phyloP scores from a whole-genome alignment of 2,113 vertebrate genomes.

The Uria aalge region DNA sequence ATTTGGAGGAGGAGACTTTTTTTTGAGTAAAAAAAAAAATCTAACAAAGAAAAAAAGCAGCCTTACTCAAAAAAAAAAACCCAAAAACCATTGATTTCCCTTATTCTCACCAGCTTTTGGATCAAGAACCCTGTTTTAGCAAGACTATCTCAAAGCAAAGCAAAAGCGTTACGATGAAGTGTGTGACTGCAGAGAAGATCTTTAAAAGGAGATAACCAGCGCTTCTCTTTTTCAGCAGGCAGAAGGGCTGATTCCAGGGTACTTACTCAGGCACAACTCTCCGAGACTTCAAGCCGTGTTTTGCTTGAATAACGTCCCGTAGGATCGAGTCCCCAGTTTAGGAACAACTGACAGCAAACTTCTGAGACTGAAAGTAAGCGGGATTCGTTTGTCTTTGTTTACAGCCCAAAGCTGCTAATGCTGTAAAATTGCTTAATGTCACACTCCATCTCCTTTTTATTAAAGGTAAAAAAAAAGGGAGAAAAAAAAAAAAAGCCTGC shows the following conservation, averaged over 20 bases:
- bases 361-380: slow-evolving; percentile 32
- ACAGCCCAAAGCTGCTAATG: slow-evolving; percentile 31
- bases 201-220: slow-evolving; percentile 4
- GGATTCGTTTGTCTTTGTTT: slow-evolving; percentile 51
- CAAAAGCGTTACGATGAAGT: background rate
- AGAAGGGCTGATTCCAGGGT: background rate
- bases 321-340: slow-evolving; percentile 5
- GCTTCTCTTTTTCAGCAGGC: slow-evolving; percentile 23
- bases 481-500: background rate
- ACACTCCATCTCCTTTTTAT: slow-evolving; percentile 48
- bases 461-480: background rate
- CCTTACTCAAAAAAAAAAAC: background rate
- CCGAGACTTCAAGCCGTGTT: slow-evolving; percentile 46
- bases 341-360: slow-evolving; percentile 36
- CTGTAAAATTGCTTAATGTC: slow-evolving; percentile 45
- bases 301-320: slow-evolving; percentile 20
- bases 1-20: background rate
- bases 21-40: background rate
- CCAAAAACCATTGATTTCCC: background rate
- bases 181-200: background rate
- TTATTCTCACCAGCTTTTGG: background rate
- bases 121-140: background rate
- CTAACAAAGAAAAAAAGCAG: background rate
- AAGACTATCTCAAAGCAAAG: background rate
- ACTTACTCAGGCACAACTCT: slow-evolving; percentile 35